Conservation (phyloP, 1,140 invertebrate genomes). For the Drosophila hydei region DNA sequence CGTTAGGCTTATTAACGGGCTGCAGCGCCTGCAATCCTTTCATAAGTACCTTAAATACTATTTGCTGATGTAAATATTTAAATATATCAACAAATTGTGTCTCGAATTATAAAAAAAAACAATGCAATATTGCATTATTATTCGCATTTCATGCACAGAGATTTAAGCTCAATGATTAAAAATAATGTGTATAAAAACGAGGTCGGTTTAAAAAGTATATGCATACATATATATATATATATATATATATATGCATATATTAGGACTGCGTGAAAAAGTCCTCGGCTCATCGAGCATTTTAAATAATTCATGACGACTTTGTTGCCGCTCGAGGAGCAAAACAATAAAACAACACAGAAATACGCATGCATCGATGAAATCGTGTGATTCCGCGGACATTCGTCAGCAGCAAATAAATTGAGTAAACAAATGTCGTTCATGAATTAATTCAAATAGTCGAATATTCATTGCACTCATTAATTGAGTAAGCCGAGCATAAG, state of each 20-base stretch:
- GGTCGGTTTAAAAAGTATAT: too few species aligned
- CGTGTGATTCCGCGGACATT: neutral
- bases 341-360: neutral
- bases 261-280: neutral
- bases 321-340: neutral
- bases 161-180: too few species aligned
- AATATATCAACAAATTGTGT: too few species aligned
- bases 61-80: too few species aligned
- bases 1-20: neutral
- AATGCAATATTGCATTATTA: too few species aligned
- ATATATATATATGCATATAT: too few species aligned
- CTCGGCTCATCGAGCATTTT: neutral
- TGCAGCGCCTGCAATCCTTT: neutral
- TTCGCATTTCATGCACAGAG: too few species aligned
- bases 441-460: constrained; percentile 7
- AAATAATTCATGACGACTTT: constrained; percentile 2
- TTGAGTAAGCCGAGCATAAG: neutral
- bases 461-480: neutral
- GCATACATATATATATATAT: too few species aligned
- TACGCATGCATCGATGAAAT: neutral
- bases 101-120: too few species aligned
- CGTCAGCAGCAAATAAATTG: neutral
- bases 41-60: too few species aligned
- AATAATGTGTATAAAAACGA: too few species aligned
- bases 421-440: constrained; percentile 2